These are phyloP conservation scores for Nipponia nippon DNA, from an alignment of 2,113 vertebrate species.

Conservation along the genomic window DNA sequence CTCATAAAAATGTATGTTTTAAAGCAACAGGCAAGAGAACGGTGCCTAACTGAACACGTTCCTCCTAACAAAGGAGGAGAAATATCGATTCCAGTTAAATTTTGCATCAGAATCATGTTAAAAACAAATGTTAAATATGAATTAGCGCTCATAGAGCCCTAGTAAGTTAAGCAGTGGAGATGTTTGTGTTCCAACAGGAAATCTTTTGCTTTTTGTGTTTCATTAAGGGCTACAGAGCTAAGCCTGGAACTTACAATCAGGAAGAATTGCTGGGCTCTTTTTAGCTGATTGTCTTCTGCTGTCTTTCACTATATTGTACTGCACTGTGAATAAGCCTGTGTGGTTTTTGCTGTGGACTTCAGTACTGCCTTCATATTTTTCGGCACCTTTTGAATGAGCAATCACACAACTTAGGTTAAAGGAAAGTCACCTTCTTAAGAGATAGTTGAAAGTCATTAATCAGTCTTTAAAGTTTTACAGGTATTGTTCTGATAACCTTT, in stretches of 20 bases:
- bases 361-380: not conserved
- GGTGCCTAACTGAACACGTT: not conserved
- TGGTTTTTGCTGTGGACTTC: not conserved
- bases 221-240: not conserved
- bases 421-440: not conserved
- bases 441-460: not conserved
- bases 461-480: not conserved
- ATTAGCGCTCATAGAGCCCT: not conserved
- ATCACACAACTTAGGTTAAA: not conserved
- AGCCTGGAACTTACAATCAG: not conserved
- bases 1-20: not conserved
- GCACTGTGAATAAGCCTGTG: not conserved
- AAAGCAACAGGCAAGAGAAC: not conserved
- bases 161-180: not conserved
- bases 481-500: constrained; percentile 36
- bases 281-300: not conserved
- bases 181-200: not conserved
- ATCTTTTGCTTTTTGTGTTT: not conserved
- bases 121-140: not conserved
- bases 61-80: not conserved
- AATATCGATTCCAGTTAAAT: not conserved
- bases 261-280: not conserved
- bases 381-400: not conserved
- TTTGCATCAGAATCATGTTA: not conserved
- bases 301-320: not conserved